Base-by-base conservation (phyloP, 2,113 vertebrate species). In the Gymnogyps californianus region DNA sequence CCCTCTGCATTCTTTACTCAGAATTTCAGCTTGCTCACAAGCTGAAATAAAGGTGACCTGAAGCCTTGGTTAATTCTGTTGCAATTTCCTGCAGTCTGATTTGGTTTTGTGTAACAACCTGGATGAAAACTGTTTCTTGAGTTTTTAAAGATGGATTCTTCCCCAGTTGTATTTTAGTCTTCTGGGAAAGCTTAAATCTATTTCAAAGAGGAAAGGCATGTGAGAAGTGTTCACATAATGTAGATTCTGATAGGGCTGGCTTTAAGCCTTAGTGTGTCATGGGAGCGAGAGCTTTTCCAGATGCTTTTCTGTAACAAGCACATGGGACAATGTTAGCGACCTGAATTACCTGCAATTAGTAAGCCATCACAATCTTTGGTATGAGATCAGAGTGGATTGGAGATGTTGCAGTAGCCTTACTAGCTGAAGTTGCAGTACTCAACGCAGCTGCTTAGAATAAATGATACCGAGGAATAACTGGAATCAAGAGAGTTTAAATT, bases 391-490 rank as follows among this genome's bases (percentile, higher is more conserved):
- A n/a, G 47, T 80, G 83, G 19, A 36, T 88, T 83, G 6, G 16
- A 36, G 72, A 31, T 34, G 16, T 17, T 61, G 38, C 25, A 22
- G 79, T n/a, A 44, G 55, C 71, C 25, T 75, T 55, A 17, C 12
- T 55, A 54, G 75, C 89, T 80, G 91, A 42, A 62, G 36, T 7
- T 94, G 34, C 42, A 26, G 52, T 51, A 15, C 15, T 25, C 38
- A 67, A 29, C 47, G 81, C 59, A 59, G 29, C 49, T 77, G 20
- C 57, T 67, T 24, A 16, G 77, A 84, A 70, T 62, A 58, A 67
- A 55, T 0, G 0, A 7, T 55, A 10, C 0, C 0, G 6, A 70
- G 52, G 40, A 67, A 46, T 36, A 69, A 13, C 19, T 47, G 64
- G 31, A 59, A n/a, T 38, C 4, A 4, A 24, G 29, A 83, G 58